phyloP scores from a whole-genome alignment of 1,140 invertebrate genomes.

The Cephus cinctus region DNA sequence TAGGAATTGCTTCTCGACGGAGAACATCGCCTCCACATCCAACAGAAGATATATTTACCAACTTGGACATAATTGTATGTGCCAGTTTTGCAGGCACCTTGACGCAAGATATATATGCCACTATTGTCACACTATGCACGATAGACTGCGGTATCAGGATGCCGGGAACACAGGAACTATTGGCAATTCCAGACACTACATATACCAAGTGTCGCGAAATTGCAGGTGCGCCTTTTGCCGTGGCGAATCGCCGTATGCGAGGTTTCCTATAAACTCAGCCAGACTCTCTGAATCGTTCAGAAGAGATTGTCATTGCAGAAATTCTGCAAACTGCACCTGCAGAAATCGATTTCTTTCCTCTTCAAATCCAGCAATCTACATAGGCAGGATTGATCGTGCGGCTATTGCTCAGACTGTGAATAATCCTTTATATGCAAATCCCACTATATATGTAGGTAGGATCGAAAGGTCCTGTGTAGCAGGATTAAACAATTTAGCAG shows the following conservation, averaged over 20 bases:
- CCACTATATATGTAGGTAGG: constrained; percentile 42
- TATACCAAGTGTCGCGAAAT: constrained; percentile 45
- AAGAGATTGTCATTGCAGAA: constrained; percentile 40
- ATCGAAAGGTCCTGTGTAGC: constrained; percentile 33
- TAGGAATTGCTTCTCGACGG: constrained; percentile 49
- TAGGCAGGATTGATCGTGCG: constrained; percentile 34
- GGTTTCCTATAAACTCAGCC: too few relatives aligned
- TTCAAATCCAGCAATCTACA: constrained; percentile 41
- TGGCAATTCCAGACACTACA: constrained; percentile 43
- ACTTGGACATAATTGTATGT: constrained; percentile 36
- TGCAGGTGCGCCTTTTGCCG: constrained; percentile 45
- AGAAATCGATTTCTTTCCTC: constrained; percentile 27
- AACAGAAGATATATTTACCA: constrained; percentile 38
- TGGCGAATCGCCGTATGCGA: constrained; percentile 34
- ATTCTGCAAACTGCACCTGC: constrained; percentile 36
- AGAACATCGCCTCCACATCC: constrained; percentile 44
- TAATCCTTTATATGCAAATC: constrained; percentile 44
- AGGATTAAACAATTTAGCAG: constrained; percentile 22
- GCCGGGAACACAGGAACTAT: constrained; percentile 12
- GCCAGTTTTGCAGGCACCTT: constrained; percentile 40
- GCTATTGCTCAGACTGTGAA: constrained; percentile 33
- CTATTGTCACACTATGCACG: constrained; percentile 40
- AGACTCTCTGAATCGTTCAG: constrained; percentile 30
- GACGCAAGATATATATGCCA: constrained; percentile 37
- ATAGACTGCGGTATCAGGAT: constrained; percentile 34